These are phyloP conservation scores for Drosophila recens DNA, from an alignment of 2,888 invertebrate species.

Conservation along the genomic window DNA sequence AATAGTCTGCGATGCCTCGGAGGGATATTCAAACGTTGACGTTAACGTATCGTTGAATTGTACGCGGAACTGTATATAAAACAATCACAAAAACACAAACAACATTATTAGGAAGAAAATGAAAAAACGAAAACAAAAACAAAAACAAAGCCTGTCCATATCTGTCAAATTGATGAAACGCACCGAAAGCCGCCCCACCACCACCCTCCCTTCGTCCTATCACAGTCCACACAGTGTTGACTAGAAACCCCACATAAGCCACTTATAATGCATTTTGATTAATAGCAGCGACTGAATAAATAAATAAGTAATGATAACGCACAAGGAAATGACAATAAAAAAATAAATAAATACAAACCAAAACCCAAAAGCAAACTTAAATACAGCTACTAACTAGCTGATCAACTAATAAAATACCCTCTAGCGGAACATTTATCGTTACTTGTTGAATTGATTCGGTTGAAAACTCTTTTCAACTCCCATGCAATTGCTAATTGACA, in stretches of 20 bases:
- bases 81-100: constrained; percentile 15
- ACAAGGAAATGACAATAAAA: constrained; percentile 35
- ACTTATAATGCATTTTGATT: constrained; percentile 68
- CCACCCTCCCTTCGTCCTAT: fast-evolving
- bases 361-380: constrained; percentile 2
- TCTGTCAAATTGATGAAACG: constrained; percentile 67
- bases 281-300: constrained; percentile 56
- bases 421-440: neutral
- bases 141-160: constrained; percentile 24
- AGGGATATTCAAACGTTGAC: constrained; percentile 96
- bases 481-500: neutral
- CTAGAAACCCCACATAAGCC: constrained; percentile 35
- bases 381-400: constrained; percentile 3
- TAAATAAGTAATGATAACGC: constrained; percentile 52
- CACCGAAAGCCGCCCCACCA: constrained; percentile 31
- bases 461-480: neutral
- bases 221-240: neutral
- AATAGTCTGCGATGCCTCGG: constrained; percentile 92
- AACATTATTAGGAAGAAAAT: constrained; percentile 5
- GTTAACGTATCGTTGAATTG: constrained; percentile 95
- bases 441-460: too few relatives aligned
- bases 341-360: neutral
- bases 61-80: constrained; percentile 90
- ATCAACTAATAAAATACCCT: constrained; percentile 21
- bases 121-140: constrained; percentile 11